Conservation (phyloP, 2,888 invertebrate species). For the Ligdia adustata region DNA sequence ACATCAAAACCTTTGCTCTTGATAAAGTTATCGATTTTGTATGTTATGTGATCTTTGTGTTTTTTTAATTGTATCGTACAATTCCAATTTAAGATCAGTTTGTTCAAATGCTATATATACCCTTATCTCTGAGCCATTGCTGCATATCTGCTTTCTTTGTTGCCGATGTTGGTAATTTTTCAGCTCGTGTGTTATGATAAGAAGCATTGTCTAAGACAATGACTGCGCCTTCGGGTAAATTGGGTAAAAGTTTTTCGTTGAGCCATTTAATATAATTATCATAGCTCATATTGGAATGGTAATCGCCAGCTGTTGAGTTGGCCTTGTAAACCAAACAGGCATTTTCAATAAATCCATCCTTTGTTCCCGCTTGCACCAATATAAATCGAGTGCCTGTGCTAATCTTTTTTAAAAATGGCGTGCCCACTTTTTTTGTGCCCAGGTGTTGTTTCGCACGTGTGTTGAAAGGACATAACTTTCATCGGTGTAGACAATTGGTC, state of each 20-base stretch:
- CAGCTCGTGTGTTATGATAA: conserved; percentile 25
- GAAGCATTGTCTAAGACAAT: conserved; percentile 36
- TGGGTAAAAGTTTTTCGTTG: conserved; percentile 36
- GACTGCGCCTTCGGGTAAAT: conserved; percentile 29
- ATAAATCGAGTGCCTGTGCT: conserved; percentile 35
- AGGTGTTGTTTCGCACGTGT: neutral
- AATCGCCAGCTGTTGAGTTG: conserved; percentile 31
- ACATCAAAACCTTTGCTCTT: conserved; percentile 1
- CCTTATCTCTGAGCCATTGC: conserved; percentile 30
- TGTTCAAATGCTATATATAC: conserved; percentile 6
- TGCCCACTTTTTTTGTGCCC: neutral
- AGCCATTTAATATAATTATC: conserved; percentile 40
- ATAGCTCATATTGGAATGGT: conserved; percentile 36
- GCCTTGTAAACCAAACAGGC: conserved; percentile 36
- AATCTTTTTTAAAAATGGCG: neutral
- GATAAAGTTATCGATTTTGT: neutral
- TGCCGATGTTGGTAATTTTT: conserved; percentile 22
- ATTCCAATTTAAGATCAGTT: conserved; percentile 16
- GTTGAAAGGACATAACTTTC: neutral
- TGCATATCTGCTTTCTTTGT: conserved; percentile 32
- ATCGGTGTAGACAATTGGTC: neutral
- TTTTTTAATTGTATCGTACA: conserved; percentile 11
- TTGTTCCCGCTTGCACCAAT: conserved; percentile 37
- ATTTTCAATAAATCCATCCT: conserved; percentile 37
- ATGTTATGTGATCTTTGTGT: neutral